Percentiles rank a stretch among this genome's conserved stretches.
These are phyloP conservation scores for Phragmatobia fuliginosa DNA, from an alignment of 2,888 invertebrate genomes.

Conservation along the genomic window DNA sequence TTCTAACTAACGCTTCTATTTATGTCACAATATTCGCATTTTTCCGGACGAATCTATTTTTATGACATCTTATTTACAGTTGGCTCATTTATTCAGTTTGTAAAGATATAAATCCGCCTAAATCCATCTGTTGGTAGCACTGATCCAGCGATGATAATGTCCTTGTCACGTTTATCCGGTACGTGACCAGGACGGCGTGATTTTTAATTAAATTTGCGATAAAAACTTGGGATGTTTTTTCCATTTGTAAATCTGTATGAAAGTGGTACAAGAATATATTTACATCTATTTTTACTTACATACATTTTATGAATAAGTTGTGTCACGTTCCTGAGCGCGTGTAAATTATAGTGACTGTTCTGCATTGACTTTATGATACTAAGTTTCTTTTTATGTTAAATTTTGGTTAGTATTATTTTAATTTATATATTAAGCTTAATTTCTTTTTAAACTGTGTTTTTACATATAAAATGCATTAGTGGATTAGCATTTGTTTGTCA, in stretches of 20 bases:
- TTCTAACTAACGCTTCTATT: neutral
- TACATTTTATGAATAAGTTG: neutral
- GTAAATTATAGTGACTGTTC: neutral
- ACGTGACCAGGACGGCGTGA: slow-evolving; percentile 4
- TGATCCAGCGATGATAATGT: slow-evolving; percentile 2
- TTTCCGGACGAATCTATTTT: neutral
- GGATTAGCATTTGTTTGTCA: no score
- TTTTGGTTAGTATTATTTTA: neutral
- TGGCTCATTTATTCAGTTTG: slow-evolving; percentile 2
- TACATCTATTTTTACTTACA: neutral
- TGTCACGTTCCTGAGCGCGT: neutral
- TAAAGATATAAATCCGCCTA: slow-evolving; percentile 2
- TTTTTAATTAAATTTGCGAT: slow-evolving; percentile 35
- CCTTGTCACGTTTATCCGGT: slow-evolving; percentile 6
- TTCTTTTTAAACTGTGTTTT: no score
- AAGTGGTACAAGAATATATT: neutral
- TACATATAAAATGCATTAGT: no score
- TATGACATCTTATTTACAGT: neutral
- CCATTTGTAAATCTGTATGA: slow-evolving; percentile 6
- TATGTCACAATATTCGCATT: neutral
- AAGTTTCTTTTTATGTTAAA: neutral
- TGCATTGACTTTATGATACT: neutral
- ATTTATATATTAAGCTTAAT: no score
- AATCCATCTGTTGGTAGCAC: slow-evolving; percentile 5
- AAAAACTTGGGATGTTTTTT: slow-evolving; percentile 3